Evolutionary conservation across 2,888 invertebrate genomes (phyloP), one percentile per base, ranked within the genome.

Genomic region (Euzetes globulus): DNA sequence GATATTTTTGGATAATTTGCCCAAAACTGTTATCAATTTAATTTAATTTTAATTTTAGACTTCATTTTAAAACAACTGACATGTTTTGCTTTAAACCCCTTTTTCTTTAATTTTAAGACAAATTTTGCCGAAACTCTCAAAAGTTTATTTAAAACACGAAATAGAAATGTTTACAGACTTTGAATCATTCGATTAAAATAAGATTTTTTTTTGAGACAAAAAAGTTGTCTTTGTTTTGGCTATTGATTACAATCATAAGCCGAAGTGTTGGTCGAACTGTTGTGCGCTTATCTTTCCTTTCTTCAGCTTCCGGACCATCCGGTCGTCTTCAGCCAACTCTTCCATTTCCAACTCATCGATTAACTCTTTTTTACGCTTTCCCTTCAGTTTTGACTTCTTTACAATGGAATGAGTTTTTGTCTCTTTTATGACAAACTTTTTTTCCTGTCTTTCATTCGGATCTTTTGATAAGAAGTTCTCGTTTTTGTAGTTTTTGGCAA

Each of bases 271-370:
- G 76, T 85, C 83, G 79, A 85, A 85, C 76, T 85, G 83, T 79
- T 84, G 82, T 73, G 83, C 78, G 0, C 84, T 74, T 79, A 87
- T 86, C 83, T 94, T 94, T 79, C 91, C 89, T 80, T 88, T 91
- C 82, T 93, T 94, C 0, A 92, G 84, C 80, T 91, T 92, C 82
- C 94, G 95, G 76, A 94, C 87, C 29, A 94, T 84, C 7, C 90
- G 87, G 71, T 92, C 88, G 81, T 96, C 94, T 73, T 76, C 76
- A 25, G 80, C 79, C 41, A 84, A 77, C 29, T 83, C 82, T 29
- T 83, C 81, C 58, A 81, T 73, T 22, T 83, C 83, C 47, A 78
- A 37, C n/a, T 78, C 73, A 60, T 78, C 52, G 11, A 76, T 75
- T 13, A 75, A 77, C 50, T 76, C 77, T 79, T 77, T 78, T 78